Base-by-base conservation (phyloP, 2,113 vertebrate genomes). In the Casuarius casuarius region DNA sequence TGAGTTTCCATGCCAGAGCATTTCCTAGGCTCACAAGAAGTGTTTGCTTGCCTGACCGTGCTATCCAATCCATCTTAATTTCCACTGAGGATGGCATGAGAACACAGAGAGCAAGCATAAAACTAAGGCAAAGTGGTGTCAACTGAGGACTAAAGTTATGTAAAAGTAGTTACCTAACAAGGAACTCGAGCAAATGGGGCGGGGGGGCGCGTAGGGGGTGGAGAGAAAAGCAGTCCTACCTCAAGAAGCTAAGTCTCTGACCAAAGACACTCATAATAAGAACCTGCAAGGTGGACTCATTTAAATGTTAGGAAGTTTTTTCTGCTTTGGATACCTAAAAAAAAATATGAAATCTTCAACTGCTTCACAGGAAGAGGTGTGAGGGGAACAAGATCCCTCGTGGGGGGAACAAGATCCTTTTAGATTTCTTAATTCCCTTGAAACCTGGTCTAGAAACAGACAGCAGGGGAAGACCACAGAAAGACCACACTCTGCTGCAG, bases 81-180 rank as follows among this genome's bases (percentile, higher is more conserved):
- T 38, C 75, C 59, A 59, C 0, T 5, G 11, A 38, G 68, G 68
- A 71, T 22, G 38, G 52, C 75, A 59, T 0, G 0, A 66, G 51
- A 80, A 61, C 38, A 46, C 35, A 67, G 38, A 44, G 35, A 73
- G 44, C 44, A 59, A 79, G 58, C 5, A 15, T 2, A 79, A 21
- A 91, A 21, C 52, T 44, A 46, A 3, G 9, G 6, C 8, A 86
- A 56, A 74, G 26, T 5, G 18, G 26, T 9, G 3, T 12, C 44
- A 29, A 35, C 44, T 7, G 18, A 74, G 35, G 12, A 38, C 18
- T 28, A 6, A 26, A 33, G 28, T 52, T 38, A 66, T 19, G 15
- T 25, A 38, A 33, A 51, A 33, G 38, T 42, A 51, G 70, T n/a
- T 49, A 12, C 44, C 52, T 31, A n/a, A 21, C 31, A 29, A 52